Base-by-base conservation (phyloP, 2,888 invertebrate species). In the Eledona agricola region DNA sequence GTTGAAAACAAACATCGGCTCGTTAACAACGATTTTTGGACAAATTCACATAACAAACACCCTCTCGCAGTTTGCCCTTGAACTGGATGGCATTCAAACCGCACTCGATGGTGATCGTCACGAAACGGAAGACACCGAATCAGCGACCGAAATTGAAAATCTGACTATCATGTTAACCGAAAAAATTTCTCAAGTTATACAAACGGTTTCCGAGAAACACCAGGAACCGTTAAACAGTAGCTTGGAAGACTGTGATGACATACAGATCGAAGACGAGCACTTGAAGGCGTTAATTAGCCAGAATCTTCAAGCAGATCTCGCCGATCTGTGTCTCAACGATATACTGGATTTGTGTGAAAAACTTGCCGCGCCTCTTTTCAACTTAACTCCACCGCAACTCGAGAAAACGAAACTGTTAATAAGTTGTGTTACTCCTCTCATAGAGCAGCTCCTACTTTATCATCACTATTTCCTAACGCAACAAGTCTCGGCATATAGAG, bases 401-500 rank as follows among this genome's bases (percentile, higher is more conserved):
- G 60, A 64, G 37, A 43, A 68, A 23, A 64, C 61, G 15, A 67
- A 69, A 63, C 26, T 43, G 12, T 10, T 64, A 7, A 43, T 64
- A 19, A 50, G 45, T 9, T 63, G 66, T 60, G 75, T 80, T 63
- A 63, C 84, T 4, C 91, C 93, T 0, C 77, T 95, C 15, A 74
- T 96, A 43, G 85, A 90, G 50, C 94, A 95, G 75, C 87, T 88
- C 35, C 76, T 83, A 31, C 72, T 88, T 10, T 79, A 94, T 32
- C 84, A 86, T 1, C 89, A 93, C 70, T 94, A 87, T 72, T 89
- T 90, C 65, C 73, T 95, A 2, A 85, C 87, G 1, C 88, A 91
- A 62, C 87, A 89, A 71, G 82, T 93, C 1, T 86, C 88, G 0
- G 83, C 88, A 0, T 90, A 93, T 67, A 83, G 93, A 62, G 81